These are phyloP conservation scores for Trachelus troglodyta DNA, from an alignment of 2,888 invertebrate genomes.

Conservation along the genomic window DNA sequence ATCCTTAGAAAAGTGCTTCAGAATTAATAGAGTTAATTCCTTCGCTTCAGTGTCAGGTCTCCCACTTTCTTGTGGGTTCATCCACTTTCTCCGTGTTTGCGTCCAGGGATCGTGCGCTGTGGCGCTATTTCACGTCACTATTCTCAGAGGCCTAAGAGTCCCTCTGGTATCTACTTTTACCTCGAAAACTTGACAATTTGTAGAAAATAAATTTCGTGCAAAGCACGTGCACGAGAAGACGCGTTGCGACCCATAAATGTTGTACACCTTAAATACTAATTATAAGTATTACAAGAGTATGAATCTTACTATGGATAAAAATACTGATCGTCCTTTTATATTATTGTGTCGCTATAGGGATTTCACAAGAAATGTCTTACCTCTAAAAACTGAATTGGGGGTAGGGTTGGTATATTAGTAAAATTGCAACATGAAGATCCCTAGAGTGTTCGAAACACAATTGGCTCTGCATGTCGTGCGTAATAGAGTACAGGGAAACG, in stretches of 20 bases:
- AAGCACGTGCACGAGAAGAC: background rate
- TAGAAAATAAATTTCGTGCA: background rate
- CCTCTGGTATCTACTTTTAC: background rate
- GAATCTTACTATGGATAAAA: background rate
- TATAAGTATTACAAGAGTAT: background rate
- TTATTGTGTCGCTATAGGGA: background rate
- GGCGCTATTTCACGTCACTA: too few species aligned
- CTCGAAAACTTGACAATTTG: background rate
- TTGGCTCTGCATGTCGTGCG: background rate
- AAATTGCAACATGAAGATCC: background rate
- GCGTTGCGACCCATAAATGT: background rate
- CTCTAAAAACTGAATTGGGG: background rate
- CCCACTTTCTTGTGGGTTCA: too few species aligned
- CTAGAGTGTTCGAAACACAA: background rate
- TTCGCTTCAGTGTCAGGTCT: too few species aligned
- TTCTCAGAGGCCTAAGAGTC: too few species aligned
- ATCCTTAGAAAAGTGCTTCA: too few species aligned
- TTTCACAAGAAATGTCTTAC: background rate
- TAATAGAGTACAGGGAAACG: background rate
- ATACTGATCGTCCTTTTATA: background rate
- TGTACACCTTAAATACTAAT: background rate
- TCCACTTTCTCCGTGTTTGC: too few species aligned
- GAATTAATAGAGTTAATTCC: too few species aligned
- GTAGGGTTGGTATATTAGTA: background rate
- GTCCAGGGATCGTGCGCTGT: too few species aligned